Evolutionary conservation across 2,797 vertebrate genomes (phyloP), one percentile per base, ranked within the genome.

Genomic region (Acanthis flammea): DNA sequence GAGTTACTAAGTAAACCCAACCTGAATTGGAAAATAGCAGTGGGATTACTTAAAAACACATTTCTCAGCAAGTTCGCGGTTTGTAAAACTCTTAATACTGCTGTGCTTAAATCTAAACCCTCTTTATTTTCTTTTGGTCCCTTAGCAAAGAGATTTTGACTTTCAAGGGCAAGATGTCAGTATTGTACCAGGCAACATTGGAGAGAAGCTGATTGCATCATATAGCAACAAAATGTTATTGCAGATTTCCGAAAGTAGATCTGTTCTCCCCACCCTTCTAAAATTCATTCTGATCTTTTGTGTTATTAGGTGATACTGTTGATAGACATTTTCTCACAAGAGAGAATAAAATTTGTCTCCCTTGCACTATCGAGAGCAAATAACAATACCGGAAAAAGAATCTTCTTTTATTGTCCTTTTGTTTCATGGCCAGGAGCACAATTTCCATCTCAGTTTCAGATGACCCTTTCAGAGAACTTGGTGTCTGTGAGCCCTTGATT

Each of bases 121-220:
- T 79, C 45, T 68, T 93, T 41, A 23, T 67, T 89, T 93, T 70
- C 2, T 0, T 82, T 73, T 87, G 84, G 71, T 66, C 62, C 79
- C 53, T 74, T 50, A 85, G 75, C 87, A 74, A 61, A 80, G 68
- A 94, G 92, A 77, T 87, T 94, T 71, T 92, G 86, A 61, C 37
- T 94, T 88, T 31, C 2, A 66, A 94, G 92, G 95, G 90, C 93
- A 95, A 94, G 88, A 92, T 92, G 96, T 93, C 95, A 92, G 78
- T 95, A 28, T 94, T 96, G 94, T 77, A 90, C 78, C 42, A 91
- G 71, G 67, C 84, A 92, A 62, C 2, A 5, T 2, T 70, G 77
- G 53, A 91, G 80, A 19, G 60, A 66, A 77, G 42, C 68, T 87
- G 88, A 51, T 82, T 92, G 67, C 78, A 66, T 94, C 92, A 88